A percentile compares a stretch with the other conserved stretches of the same genome.
Conservation (phyloP, 2,113 vertebrate species). For the Craseonycteris thonglongyai region DNA sequence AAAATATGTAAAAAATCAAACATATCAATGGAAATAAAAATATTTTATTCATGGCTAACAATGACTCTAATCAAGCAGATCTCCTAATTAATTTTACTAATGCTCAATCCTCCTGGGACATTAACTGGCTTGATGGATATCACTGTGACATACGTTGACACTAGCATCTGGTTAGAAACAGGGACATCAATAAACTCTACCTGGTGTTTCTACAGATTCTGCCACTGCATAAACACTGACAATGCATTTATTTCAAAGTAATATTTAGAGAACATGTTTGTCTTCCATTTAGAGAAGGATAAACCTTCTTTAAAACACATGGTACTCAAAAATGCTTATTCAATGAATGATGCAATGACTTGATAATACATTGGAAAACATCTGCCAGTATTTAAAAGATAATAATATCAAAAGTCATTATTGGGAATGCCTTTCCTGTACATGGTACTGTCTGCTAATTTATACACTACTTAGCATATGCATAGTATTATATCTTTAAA, state of each 20-base stretch:
- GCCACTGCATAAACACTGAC: not conserved
- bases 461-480: not conserved
- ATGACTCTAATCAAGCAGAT: constrained; percentile 32
- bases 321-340: not conserved
- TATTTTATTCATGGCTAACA: constrained; percentile 8
- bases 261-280: constrained; percentile 14
- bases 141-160: constrained; percentile 7
- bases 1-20: constrained; percentile 26
- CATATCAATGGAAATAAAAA: not conserved
- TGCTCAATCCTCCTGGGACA: constrained; percentile 41
- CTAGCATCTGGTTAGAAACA: constrained; percentile 34
- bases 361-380: constrained; percentile 5
- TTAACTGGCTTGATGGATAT: constrained; percentile 32
- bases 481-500: not conserved
- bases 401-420: not conserved
- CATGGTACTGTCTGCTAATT: not conserved
- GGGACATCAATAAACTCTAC: constrained; percentile 6
- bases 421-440: not conserved
- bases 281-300: constrained; percentile 10
- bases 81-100: constrained; percentile 49
- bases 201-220: not conserved
- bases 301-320: constrained; percentile 5
- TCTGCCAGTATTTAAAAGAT: not conserved
- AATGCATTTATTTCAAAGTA: constrained; percentile 4
- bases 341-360: not conserved